Evolutionary conservation across 35 echinoderm and acorn worm species (phyloP), one percentile per base, ranked within the genome.

Genomic region (Patiria miniata): DNA sequence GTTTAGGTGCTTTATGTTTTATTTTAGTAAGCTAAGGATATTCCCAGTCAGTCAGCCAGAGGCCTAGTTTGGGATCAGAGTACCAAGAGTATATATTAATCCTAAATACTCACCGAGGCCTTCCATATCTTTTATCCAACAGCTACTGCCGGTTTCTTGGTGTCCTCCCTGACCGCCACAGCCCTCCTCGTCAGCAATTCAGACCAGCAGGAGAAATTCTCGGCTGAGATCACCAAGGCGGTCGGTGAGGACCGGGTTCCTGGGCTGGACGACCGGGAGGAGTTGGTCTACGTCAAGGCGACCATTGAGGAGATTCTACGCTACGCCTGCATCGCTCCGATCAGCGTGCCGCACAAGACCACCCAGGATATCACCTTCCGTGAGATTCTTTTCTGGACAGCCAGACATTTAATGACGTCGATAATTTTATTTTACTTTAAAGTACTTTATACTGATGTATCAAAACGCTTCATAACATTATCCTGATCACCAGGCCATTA

Each of bases 261-360:
- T 7, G 7, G 47, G 14, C 15, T 80, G 37, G 78, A 80, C 8
- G 78, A 80, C 26, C 78, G 37, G 17, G 78, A 52, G 21, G 15
- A 30, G 39, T 19, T 39, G 78, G 39, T 52, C 19, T 80, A 80
- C 39, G 47, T 52, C 19, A 21, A 23, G 3, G 38, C 39, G 9
- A 36, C 78, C 23, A 40, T 80, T 21, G 38, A 80, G 21, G 78
- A 80, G 78, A 32, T 32, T 21, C 78, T 80, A 3, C 78, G 78
- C 1, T 80, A 80, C 32, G 47, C 39, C 19, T 80, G 39, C 39
- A 44, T 80, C 28, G 65, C 65, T 23, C 65, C 78, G 0, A 10
- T 80, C 78, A 9, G 37, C n/a, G 47, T 80, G 0, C 78, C 78
- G 30, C 78, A 80, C 78, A 32, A 1, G 5, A 80, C 78, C 18